Evolutionary conservation across 2,797 vertebrate species (phyloP).

Genomic region (Gallinago solitaria): DNA sequence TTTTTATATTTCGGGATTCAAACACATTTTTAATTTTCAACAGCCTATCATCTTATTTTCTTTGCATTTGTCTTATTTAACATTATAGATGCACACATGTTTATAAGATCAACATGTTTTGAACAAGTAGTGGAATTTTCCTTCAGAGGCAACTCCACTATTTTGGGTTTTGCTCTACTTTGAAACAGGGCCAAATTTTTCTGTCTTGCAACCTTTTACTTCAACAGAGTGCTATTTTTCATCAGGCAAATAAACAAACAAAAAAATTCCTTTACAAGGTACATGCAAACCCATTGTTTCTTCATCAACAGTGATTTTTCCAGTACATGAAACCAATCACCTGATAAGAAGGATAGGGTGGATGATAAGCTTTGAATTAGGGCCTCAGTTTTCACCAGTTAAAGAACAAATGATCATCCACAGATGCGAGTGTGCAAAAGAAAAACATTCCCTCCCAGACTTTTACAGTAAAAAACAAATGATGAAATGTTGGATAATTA

Average conservation of each 20-base stretch:
- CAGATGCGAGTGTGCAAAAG: background rate
- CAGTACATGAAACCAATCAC: background rate
- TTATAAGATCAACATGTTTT: background rate
- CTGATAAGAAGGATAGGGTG: background rate
- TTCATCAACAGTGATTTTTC: background rate
- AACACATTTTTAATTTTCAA: background rate
- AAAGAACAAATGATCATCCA: background rate
- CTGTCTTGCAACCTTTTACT: background rate
- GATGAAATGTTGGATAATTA: conserved; percentile 40
- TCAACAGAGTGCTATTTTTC: background rate
- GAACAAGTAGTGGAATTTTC: background rate
- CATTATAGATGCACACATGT: background rate
- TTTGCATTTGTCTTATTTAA: background rate
- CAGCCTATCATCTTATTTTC: background rate
- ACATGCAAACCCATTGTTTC: background rate
- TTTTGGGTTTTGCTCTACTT: background rate
- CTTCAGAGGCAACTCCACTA: background rate
- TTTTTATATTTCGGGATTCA: background rate
- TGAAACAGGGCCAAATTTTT: background rate
- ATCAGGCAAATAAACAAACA: background rate
- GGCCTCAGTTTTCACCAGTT: background rate
- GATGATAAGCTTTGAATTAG: background rate
- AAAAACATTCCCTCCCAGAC: background rate
- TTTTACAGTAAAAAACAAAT: conserved; percentile 56
- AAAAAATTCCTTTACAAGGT: background rate